Evolutionary conservation across 2,113 vertebrate species (phyloP).

Genomic region (Turnix velox): DNA sequence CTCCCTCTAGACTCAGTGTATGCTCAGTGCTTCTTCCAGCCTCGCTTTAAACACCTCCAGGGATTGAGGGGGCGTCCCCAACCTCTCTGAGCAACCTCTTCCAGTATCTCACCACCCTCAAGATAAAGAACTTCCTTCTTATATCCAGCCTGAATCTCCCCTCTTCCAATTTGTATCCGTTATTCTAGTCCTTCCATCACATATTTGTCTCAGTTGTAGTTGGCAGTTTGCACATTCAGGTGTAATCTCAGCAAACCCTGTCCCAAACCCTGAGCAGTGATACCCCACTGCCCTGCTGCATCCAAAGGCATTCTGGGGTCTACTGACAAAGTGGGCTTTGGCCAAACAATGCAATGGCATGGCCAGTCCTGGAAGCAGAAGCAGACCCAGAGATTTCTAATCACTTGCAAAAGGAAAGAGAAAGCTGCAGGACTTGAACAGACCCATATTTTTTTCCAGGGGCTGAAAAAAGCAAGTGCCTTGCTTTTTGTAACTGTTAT

Average conservation of each 20-base stretch:
- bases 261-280: not conserved
- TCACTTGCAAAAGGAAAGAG: not conserved
- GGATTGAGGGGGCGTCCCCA: too few species aligned
- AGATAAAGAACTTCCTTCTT: too few species aligned
- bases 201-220: too few species aligned
- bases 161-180: too few species aligned
- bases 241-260: not conserved
- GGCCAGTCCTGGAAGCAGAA: not conserved
- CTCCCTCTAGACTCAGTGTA: too few species aligned
- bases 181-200: too few species aligned
- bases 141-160: too few species aligned
- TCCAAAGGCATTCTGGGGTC: not conserved
- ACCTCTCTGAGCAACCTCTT: too few species aligned
- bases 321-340: not conserved
- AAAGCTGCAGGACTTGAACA: not conserved
- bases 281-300: not conserved
- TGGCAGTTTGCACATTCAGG: not conserved
- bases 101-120: too few species aligned
- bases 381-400: not conserved
- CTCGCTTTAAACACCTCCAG: too few species aligned
- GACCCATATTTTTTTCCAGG: not conserved
- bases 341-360: accelerated
- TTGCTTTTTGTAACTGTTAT: not conserved
- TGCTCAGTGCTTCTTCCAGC: too few species aligned
- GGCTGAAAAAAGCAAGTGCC: not conserved